Conservation (phyloP, 2,113 vertebrate genomes). For the Myrmecobius fasciatus region DNA sequence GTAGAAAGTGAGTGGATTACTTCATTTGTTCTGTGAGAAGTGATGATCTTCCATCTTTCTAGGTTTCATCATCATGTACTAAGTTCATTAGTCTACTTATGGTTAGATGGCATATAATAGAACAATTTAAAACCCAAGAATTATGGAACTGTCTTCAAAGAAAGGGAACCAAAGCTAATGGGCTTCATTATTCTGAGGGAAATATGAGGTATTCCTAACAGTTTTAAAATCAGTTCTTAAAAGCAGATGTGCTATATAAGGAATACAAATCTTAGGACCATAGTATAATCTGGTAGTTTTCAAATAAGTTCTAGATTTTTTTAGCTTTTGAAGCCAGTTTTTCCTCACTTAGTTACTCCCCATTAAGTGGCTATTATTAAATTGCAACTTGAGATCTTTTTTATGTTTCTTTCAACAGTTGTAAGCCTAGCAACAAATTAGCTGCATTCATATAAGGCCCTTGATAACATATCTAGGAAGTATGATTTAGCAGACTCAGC, state of each 20-base stretch:
- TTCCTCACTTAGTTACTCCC: not conserved
- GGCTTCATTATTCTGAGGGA: constrained; percentile 47
- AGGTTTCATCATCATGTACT: constrained; percentile 43
- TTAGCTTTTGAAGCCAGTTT: constrained; percentile 24
- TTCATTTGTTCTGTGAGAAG: constrained; percentile 57
- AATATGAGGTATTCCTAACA: constrained; percentile 28
- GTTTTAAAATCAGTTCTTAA: constrained; percentile 52
- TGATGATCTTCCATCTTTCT: constrained; percentile 42
- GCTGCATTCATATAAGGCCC: constrained; percentile 23
- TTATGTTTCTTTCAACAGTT: constrained; percentile 55
- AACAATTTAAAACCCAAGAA: constrained; percentile 62
- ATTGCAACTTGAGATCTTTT: constrained; percentile 55
- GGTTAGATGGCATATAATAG: constrained; percentile 53
- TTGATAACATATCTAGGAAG: constrained; percentile 52
- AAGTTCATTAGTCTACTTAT: constrained; percentile 51
- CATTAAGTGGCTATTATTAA: constrained; percentile 29
- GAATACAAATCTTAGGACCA: constrained; percentile 37
- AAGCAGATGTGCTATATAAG: constrained; percentile 45
- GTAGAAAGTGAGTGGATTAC: constrained; percentile 30
- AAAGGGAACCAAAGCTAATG: constrained; percentile 49
- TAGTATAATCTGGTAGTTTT: constrained; percentile 51
- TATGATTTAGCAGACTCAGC: constrained; percentile 24
- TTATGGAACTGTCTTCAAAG: constrained; percentile 56
- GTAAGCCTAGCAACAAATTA: constrained; percentile 41
- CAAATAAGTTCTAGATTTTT: constrained; percentile 43